A percentile compares a stretch with the other conserved stretches of the same genome.
phyloP scores from a whole-genome alignment of 2,888 invertebrate species.

The Macrosiphum euphorbiae region DNA sequence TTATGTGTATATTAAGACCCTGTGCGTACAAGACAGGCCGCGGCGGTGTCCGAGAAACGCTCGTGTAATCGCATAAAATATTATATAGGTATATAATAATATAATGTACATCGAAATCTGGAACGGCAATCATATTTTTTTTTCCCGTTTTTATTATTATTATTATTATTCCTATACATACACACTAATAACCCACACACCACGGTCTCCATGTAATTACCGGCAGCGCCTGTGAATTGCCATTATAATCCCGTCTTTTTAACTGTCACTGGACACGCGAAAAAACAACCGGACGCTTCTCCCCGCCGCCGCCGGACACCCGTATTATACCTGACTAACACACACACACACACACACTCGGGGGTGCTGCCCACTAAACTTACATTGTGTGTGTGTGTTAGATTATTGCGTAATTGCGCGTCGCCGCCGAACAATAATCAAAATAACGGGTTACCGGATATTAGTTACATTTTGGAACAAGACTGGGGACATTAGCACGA shows the following conservation, averaged over 20 bases:
- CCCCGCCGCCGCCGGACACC: not conserved
- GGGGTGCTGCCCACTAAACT: not conserved
- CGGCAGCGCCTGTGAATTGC: slow-evolving; percentile 63
- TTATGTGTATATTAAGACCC: slow-evolving; percentile 12
- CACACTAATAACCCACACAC: slow-evolving; percentile 45
- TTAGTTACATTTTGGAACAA: slow-evolving; percentile 43
- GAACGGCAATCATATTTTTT: slow-evolving; percentile 54
- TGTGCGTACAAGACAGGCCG: not conserved
- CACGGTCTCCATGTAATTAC: slow-evolving; percentile 57
- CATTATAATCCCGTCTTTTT: slow-evolving; percentile 55
- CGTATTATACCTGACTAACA: not conserved
- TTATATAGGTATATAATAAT: not conserved
- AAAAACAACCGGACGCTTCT: slow-evolving; percentile 58
- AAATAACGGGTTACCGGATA: slow-evolving; percentile 55
- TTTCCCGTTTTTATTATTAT: not conserved
- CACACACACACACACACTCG: not conserved
- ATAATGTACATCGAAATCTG: slow-evolving; percentile 43
- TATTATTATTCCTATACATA: not conserved
- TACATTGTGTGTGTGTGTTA: slow-evolving; percentile 6
- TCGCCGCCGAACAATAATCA: slow-evolving; percentile 36
- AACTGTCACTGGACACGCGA: slow-evolving; percentile 65
- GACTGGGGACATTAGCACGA: slow-evolving; percentile 9
- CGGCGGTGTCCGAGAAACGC: not conserved
- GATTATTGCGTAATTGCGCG: slow-evolving; percentile 33
- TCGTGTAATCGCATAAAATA: not conserved